These are phyloP conservation scores for Drosophila differens DNA, from an alignment of 2,888 invertebrate genomes.

Conservation along the genomic window DNA sequence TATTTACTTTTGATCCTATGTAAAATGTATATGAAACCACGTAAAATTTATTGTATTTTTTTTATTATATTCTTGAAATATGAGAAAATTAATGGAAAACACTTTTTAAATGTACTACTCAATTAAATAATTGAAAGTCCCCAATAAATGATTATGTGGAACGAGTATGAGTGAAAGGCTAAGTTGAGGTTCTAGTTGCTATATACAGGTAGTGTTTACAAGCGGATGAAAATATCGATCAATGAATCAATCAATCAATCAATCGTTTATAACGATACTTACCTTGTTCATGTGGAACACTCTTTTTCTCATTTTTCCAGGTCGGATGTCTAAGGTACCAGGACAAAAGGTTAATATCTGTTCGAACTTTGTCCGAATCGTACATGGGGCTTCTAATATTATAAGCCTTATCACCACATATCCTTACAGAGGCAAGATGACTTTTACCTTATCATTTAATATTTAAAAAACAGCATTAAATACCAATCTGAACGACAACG, in stretches of 20 bases:
- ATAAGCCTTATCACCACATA: slow-evolving; percentile 92
- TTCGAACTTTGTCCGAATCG: slow-evolving; percentile 91
- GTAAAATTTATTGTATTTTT: neutral
- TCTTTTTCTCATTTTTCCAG: slow-evolving; percentile 84
- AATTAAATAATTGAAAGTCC: neutral
- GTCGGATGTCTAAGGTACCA: slow-evolving; percentile 93
- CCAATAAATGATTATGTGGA: slow-evolving; percentile 26
- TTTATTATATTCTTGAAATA: neutral
- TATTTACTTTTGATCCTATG: slow-evolving; percentile 2
- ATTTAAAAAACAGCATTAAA: slow-evolving; percentile 71
- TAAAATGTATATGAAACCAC: neutral
- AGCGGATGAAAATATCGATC: slow-evolving; percentile 32
- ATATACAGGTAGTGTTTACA: slow-evolving; percentile 61
- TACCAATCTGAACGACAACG: slow-evolving; percentile 44
- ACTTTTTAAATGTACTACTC: neutral
- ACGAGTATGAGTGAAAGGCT: slow-evolving; percentile 27
- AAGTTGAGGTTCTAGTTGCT: slow-evolving; percentile 28
- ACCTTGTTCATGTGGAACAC: slow-evolving; percentile 76
- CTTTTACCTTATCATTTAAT: slow-evolving; percentile 89
- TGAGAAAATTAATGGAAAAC: neutral
- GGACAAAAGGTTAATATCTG: slow-evolving; percentile 94
- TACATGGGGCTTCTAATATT: slow-evolving; percentile 90
- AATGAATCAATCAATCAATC: neutral
- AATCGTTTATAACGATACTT: slow-evolving; percentile 55
- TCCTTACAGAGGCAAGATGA: slow-evolving; percentile 93